These are phyloP conservation scores for Myoxocephalus aenaeus DNA, from an alignment of 2,797 vertebrate species.

Conservation along the genomic window DNA sequence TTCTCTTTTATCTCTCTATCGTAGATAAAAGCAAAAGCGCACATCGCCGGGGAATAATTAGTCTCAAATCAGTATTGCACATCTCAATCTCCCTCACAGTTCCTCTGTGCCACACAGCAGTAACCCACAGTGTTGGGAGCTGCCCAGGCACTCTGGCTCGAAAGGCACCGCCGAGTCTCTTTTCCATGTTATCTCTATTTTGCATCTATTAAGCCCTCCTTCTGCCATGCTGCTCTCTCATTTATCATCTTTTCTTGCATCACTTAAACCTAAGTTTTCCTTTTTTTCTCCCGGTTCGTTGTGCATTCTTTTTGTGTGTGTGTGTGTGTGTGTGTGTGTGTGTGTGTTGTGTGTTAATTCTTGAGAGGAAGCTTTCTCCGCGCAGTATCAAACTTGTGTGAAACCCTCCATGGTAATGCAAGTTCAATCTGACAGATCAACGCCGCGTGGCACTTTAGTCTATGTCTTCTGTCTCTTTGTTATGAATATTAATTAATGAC, in stretches of 20 bases:
- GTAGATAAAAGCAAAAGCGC: constrained; percentile 66
- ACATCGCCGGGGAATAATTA: constrained; percentile 74
- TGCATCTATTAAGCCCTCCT: constrained; percentile 47
- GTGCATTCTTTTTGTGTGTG: constrained; percentile 24
- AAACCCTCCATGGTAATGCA: constrained; percentile 34
- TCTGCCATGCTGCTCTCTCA: constrained; percentile 16
- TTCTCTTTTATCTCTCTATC: constrained; percentile 69
- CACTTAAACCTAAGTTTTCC: constrained; percentile 29
- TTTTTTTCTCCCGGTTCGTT: constrained; percentile 8
- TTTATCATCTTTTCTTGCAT: constrained; percentile 27
- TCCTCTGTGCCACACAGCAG: constrained; percentile 42
- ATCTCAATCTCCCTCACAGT: constrained; percentile 59
- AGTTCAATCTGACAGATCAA: constrained; percentile 53
- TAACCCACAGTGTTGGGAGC: constrained; percentile 56
- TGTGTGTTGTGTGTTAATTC: constrained; percentile 6
- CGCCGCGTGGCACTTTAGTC: constrained; percentile 29
- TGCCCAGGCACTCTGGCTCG: constrained; percentile 38
- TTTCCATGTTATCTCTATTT: constrained; percentile 56
- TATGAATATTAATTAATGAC: constrained; percentile 63
- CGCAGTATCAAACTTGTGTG: no score
- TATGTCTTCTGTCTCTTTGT: constrained; percentile 42
- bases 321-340: constrained; percentile 9
- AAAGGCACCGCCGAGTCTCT: constrained; percentile 48
- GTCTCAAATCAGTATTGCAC: constrained; percentile 63
- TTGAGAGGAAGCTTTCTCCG: constrained; percentile 37